These are phyloP conservation scores for Tridacna gigas DNA, from an alignment of 2,888 invertebrate genomes.

Conservation along the genomic window DNA sequence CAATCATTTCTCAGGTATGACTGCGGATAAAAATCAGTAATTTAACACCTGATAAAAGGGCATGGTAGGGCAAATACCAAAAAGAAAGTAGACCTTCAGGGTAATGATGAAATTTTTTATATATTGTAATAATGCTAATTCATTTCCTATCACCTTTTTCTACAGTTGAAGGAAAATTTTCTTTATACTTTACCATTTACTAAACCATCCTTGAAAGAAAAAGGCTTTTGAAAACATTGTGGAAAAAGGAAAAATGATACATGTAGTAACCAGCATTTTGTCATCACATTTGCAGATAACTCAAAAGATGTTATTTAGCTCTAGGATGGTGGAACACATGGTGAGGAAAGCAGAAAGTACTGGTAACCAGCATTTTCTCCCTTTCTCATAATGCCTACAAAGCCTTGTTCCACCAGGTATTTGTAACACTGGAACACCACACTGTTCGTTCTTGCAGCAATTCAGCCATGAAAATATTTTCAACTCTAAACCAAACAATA, in stretches of 20 bases:
- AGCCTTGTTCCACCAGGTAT: too few species aligned
- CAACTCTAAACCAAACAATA: too few species aligned
- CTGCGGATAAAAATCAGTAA: neutral
- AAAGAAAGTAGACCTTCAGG: neutral
- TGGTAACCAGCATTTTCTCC: neutral
- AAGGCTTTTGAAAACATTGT: neutral
- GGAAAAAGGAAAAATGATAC: neutral
- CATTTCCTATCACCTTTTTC: neutral
- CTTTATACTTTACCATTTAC: neutral
- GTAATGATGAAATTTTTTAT: neutral
- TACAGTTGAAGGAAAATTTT: neutral
- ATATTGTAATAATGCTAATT: neutral
- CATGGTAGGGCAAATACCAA: neutral
- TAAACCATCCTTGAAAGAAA: neutral
- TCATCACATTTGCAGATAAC: too few species aligned
- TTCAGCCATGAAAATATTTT: too few species aligned
- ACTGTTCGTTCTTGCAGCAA: too few species aligned
- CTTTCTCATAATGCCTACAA: neutral
- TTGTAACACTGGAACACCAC: too few species aligned
- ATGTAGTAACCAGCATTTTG: neutral
- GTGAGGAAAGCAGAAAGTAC: too few species aligned
- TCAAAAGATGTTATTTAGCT: too few species aligned
- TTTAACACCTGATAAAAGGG: neutral
- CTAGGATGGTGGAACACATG: too few species aligned
- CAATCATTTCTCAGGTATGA: neutral